Evolutionary conservation across 1,140 invertebrate species (phyloP).

Genomic region (Brachionus asplanchnoidis): DNA sequence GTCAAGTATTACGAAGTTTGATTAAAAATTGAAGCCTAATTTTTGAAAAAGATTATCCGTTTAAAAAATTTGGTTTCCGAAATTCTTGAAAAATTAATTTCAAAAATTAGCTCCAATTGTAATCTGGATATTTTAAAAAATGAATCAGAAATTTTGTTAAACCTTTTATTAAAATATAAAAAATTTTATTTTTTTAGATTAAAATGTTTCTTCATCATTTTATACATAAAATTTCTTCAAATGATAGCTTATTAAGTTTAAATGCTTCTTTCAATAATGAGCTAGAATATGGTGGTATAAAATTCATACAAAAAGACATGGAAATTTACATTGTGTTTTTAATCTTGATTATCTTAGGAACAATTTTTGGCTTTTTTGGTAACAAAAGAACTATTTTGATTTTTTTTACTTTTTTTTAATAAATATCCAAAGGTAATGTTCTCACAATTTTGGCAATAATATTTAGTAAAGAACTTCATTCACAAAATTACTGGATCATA

Average conservation of each 20-base stretch:
- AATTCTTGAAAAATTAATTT: too few species aligned
- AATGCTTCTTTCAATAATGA: background rate
- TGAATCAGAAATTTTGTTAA: too few species aligned
- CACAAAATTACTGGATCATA: background rate
- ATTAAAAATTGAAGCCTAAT: too few species aligned
- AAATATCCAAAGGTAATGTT: background rate
- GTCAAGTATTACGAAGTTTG: too few species aligned
- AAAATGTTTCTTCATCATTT: background rate
- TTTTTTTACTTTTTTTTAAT: background rate
- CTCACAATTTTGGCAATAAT: constrained; percentile 11
- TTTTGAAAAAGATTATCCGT: too few species aligned
- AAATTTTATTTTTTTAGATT: too few species aligned
- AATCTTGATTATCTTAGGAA: background rate
- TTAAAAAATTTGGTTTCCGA: too few species aligned
- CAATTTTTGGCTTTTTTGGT: background rate
- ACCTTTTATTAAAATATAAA: too few species aligned
- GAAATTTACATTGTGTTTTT: background rate
- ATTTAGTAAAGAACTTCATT: background rate
- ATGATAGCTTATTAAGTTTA: background rate
- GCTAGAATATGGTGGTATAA: background rate
- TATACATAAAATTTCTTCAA: background rate
- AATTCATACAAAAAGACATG: background rate
- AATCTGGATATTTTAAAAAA: too few species aligned
- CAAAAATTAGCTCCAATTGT: too few species aligned
- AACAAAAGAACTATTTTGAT: background rate